Base-by-base conservation (phyloP, 2,797 vertebrate genomes). In the Perodicticus potto region DNA sequence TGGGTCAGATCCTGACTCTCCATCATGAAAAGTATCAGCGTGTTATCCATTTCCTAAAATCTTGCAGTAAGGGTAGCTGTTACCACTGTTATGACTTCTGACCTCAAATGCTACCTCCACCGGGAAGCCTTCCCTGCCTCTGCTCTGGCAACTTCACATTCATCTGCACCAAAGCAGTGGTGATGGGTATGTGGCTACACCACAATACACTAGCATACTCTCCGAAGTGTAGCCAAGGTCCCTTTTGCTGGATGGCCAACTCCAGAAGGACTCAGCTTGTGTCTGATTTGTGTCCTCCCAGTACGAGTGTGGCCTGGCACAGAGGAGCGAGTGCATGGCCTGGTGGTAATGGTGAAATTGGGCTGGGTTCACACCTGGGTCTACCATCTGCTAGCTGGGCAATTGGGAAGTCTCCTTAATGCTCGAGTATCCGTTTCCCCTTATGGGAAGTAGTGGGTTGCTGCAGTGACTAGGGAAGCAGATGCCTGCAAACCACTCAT, bases 201-300 rank as follows among this genome's bases (percentile, higher is more conserved):
- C 49, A 17, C 1, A 5, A 3, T 8, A 1, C 27, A 49, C 25
- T 32, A 57, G 3, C 17, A 16, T 12, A 0, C 16, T 25, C n/a
- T 4, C 37, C 6, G 65, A 40, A 74, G 22, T 49, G 57, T 32
- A 29, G 45, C 45, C 37, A 40, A 2, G 1, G 12, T 9, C 20
- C 61, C 2, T 40, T 12, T 70, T n/a, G 25, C 17, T 43, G 83
- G 37, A 49, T 5, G 27, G 32, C 19, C 9, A 20, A 27, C 32
- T 65, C 45, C 22, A 10, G 2, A 5, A 2, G 29, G 27, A 32
- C 32, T 59, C 25, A 57, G n/a, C 3, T 1, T 27, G 25, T 23
- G 22, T n/a, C 43, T 53, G 34, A 22, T 17, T 10, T 77, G 27
- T 10, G 12, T 70, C 78, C 53, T 43, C 80, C 82, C 34, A 55